Base-by-base conservation (phyloP, 2,888 invertebrate genomes). In the Gastrophysa polygoni region DNA sequence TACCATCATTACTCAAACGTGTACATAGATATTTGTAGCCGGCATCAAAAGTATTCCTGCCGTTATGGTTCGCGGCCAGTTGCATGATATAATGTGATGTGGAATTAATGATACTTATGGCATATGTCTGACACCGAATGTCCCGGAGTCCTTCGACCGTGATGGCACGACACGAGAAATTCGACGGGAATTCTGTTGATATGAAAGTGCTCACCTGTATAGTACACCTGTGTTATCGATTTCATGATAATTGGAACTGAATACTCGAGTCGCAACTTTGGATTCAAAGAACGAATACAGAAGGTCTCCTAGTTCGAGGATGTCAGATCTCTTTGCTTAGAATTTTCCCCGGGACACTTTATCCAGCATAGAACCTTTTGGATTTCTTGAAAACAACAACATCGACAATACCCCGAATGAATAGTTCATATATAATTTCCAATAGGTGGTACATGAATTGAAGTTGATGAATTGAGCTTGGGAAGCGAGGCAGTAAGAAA, bases 91-190 rank as follows among this genome's bases (percentile, higher is more conserved):
- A 38, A 38, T 63, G 69, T 61, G 59, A 66, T 60, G 61, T 66
- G 66, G 66, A 69, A 66, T 68, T 69, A 68, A 68, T 57, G 63
- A 62, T 67, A 61, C 66, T 67, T 69, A 66, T 63, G 63, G 65
- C 68, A 66, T 67, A 66, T 66, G 66, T 61, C 57, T 55, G 61
- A 64, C 61, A 51, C 56, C 57, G 65, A 57, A 56, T 61, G 51
- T 57, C 32, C 29, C 20, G 17, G 44, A 58, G 54, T 54, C 16
- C 54, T 16, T 54, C 54, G 43, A 54, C 54, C 54, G 54, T 54
- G 43, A 54, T 43, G 54, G 38, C 20, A 28, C 28, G 43, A 54
- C 54, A 54, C 54, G 54, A 54, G 43, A 54, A 43, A 54, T 43
- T 54, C 43, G 54, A 54, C 24, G 20, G 43, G 24, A 54, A 54